Conservation (phyloP, 2,888 invertebrate species). For the Eristalinus sepulchralis region DNA sequence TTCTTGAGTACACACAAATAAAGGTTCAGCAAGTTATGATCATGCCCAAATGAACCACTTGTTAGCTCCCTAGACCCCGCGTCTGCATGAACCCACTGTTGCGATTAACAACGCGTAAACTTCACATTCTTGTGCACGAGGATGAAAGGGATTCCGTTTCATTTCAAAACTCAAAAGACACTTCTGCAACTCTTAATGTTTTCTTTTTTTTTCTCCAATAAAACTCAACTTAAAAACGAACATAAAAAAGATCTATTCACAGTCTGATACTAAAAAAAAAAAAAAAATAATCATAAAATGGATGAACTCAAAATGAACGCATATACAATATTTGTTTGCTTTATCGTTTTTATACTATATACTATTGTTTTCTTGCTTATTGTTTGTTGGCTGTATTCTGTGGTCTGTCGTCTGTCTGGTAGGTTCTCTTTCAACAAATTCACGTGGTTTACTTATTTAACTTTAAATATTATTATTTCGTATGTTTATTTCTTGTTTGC, state of each 20-base stretch:
- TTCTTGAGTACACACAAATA: too few species aligned
- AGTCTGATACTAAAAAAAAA: background rate
- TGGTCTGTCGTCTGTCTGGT: background rate
- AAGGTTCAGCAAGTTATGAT: too few species aligned
- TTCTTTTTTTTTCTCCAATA: too few species aligned
- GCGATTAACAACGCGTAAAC: too few species aligned
- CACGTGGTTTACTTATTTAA: slow-evolving; percentile 43
- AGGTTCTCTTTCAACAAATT: background rate
- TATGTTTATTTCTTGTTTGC: slow-evolving; percentile 22
- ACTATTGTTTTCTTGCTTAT: background rate
- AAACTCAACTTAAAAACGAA: background rate
- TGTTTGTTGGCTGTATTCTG: background rate
- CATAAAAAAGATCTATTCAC: background rate
- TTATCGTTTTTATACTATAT: background rate
- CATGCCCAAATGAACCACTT: too few species aligned
- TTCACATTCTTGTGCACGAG: too few species aligned
- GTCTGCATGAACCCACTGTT: too few species aligned
- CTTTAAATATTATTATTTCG: slow-evolving; percentile 55
- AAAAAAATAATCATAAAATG: background rate
- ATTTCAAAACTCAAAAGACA: background rate
- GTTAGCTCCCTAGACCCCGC: too few species aligned
- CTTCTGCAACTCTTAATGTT: background rate
- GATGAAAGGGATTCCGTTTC: too few species aligned
- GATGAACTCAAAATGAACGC: background rate
- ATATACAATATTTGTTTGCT: background rate